These are phyloP conservation scores for Phymatocera aterrima DNA, from an alignment of 2,888 invertebrate genomes.

Conservation along the genomic window DNA sequence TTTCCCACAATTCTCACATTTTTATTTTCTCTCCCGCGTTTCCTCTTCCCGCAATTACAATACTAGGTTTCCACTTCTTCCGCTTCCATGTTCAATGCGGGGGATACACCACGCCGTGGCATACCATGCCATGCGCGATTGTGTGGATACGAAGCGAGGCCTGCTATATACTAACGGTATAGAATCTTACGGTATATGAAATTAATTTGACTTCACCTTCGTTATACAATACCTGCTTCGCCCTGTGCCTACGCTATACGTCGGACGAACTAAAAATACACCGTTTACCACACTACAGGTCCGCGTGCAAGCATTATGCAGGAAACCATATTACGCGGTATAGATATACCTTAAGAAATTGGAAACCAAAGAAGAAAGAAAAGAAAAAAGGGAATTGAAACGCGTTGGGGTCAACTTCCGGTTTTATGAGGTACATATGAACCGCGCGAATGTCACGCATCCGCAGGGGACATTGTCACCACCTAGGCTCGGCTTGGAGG, in stretches of 20 bases:
- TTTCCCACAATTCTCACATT: too few species aligned
- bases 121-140: background rate
- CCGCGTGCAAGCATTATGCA: background rate
- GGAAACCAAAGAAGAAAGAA: background rate
- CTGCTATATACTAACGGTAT: background rate
- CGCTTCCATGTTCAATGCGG: background rate
- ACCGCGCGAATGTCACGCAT: conserved; percentile 17
- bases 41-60: conserved; percentile 12
- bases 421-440: background rate
- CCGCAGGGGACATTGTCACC: background rate
- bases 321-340: background rate
- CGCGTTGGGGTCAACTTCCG: conserved; percentile 2
- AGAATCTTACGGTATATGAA: conserved; percentile 29
- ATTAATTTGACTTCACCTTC: conserved; percentile 33
- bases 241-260: conserved; percentile 13
- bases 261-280: background rate
- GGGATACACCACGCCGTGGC: background rate
- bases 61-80: background rate
- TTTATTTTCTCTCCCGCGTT: background rate
- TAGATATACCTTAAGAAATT: background rate
- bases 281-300: background rate
- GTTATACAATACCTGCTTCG: conserved; percentile 5
- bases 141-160: background rate
- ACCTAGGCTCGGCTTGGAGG: background rate
- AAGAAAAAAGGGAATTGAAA: too few species aligned